Evolutionary conservation across 30 jellyfish, hydroid and myxozoan genomes (phyloP).

Genomic region (Morbakka virulenta): DNA sequence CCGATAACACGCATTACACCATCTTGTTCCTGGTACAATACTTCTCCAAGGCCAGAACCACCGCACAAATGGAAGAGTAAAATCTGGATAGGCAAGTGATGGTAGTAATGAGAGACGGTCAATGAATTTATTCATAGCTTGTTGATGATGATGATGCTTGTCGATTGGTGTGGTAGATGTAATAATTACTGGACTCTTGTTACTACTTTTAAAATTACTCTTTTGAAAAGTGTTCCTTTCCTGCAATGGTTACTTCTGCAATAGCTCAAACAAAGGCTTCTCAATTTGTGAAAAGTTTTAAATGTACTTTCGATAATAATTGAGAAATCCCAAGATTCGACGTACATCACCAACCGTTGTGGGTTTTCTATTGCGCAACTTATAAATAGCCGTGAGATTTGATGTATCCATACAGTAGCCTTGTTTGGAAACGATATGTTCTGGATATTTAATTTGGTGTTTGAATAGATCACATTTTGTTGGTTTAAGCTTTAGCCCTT

Average conservation of each 20-base stretch:
- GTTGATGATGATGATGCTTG: slow-evolving; percentile 5
- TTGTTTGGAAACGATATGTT: slow-evolving; percentile 2
- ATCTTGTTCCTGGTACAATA: slow-evolving; percentile 36
- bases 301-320: slow-evolving; percentile 28
- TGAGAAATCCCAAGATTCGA: slow-evolving; percentile 18
- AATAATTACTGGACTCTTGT: slow-evolving; percentile 11
- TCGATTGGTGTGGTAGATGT: slow-evolving; percentile 17
- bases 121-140: slow-evolving; percentile 6
- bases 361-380: slow-evolving; percentile 13
- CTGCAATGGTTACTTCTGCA: neutral
- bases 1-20: slow-evolving; percentile 27
- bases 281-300: slow-evolving; percentile 23
- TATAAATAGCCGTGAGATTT: slow-evolving; percentile 3
- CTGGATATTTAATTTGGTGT: slow-evolving; percentile 23
- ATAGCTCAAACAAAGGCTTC: slow-evolving; percentile 25
- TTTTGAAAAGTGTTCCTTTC: neutral
- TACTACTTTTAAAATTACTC: slow-evolving; percentile 1
- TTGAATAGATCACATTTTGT: slow-evolving; percentile 16
- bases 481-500: slow-evolving; percentile 30
- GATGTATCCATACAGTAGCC: slow-evolving; percentile 20
- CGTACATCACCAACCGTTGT: slow-evolving; percentile 39
- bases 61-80: slow-evolving; percentile 2
- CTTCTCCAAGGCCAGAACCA: slow-evolving; percentile 33
- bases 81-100: slow-evolving; percentile 32
- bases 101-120: slow-evolving; percentile 23